A percentile compares a stretch with the other conserved stretches of the same genome.
Evolutionary conservation across 2,797 vertebrate genomes (phyloP).

Genomic region (Darevskia nairensis): DNA sequence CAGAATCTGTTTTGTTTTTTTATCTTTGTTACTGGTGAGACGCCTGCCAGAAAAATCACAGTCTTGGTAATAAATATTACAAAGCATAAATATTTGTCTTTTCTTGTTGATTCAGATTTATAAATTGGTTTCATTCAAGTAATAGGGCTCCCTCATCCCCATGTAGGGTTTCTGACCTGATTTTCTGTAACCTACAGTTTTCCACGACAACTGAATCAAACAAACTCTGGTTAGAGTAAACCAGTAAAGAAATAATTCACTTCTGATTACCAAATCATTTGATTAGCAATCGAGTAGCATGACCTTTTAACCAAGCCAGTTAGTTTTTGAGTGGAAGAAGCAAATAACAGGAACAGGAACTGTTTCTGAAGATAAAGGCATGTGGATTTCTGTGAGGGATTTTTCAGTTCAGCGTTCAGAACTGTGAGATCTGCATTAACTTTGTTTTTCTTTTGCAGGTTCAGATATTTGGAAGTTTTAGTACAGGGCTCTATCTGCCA

Average conservation of each 20-base stretch:
- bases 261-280: background rate
- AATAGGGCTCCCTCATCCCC: background rate
- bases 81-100: background rate
- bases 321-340: background rate
- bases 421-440: background rate
- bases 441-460: constrained; percentile 81
- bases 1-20: background rate
- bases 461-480: constrained; percentile 98
- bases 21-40: background rate
- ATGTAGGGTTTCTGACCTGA: background rate
- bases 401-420: background rate
- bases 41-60: background rate
- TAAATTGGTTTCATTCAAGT: background rate
- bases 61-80: background rate
- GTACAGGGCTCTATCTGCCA: constrained; percentile 96
- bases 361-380: background rate
- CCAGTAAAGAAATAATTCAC: background rate
- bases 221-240: background rate
- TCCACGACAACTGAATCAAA: background rate
- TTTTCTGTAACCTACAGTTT: background rate
- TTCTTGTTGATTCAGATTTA: background rate
- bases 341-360: background rate
- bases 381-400: background rate
- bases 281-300: background rate
- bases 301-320: background rate